A percentile compares a stretch with the other conserved stretches of the same genome.
These are phyloP conservation scores for Aphaenogaster ashmeadi DNA, from an alignment of 1,140 invertebrate genomes.

Conservation along the genomic window DNA sequence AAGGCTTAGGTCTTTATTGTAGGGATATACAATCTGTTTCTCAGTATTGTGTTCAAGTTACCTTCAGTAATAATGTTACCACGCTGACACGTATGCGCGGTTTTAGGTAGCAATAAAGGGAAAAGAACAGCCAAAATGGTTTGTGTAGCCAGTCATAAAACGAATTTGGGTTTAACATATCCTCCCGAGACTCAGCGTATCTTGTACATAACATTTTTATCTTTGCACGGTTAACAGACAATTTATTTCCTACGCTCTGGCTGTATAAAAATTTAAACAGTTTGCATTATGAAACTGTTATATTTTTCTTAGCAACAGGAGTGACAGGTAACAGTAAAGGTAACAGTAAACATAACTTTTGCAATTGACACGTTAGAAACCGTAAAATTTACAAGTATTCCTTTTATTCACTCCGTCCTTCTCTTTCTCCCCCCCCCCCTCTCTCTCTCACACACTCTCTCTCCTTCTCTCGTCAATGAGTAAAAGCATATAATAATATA, in stretches of 20 bases:
- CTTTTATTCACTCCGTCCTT: neutral
- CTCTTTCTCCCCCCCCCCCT: neutral
- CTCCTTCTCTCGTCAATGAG: neutral
- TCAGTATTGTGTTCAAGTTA: conserved; percentile 28
- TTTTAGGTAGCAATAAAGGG: neutral
- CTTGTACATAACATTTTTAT: conserved; percentile 8
- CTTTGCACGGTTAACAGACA: neutral
- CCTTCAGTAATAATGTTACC: conserved; percentile 9
- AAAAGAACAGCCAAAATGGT: conserved; percentile 11
- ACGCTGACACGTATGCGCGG: neutral
- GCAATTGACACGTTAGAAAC: conserved; percentile 30
- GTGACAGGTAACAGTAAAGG: neutral
- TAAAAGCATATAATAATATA: conserved; percentile 23
- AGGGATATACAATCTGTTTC: conserved; percentile 47
- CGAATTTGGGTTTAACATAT: conserved; percentile 35
- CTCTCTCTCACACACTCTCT: neutral
- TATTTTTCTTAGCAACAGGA: neutral
- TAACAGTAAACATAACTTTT: conserved; percentile 16
- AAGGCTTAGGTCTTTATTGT: conserved; percentile 53
- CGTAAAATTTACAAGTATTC: neutral
- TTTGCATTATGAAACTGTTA: neutral
- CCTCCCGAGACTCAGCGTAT: conserved; percentile 49
- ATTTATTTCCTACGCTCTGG: neutral
- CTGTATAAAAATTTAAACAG: conserved; percentile 3
- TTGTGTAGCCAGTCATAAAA: neutral